These are phyloP conservation scores for Nycteola revayana DNA, from an alignment of 2,888 invertebrate genomes.

Conservation along the genomic window DNA sequence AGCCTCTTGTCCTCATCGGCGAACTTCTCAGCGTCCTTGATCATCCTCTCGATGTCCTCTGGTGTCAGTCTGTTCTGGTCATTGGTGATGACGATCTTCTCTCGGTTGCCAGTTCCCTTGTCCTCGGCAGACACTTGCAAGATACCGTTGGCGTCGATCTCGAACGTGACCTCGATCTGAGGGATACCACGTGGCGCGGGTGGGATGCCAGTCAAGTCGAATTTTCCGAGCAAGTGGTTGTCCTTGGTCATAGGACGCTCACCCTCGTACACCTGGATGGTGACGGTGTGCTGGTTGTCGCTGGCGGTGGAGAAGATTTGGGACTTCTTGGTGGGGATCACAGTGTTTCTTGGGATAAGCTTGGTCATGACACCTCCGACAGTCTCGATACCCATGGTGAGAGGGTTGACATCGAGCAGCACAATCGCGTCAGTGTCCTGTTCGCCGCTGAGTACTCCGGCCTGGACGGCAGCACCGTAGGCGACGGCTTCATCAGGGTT, in stretches of 20 bases:
- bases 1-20: slow-evolving; percentile 99
- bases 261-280: slow-evolving; percentile 99
- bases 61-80: slow-evolving; percentile 98
- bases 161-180: slow-evolving; percentile 97
- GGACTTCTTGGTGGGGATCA: slow-evolving; percentile 99
- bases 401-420: slow-evolving; percentile 97
- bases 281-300: slow-evolving; percentile 99
- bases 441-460: slow-evolving; percentile 98
- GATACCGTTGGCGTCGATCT: slow-evolving; percentile 97
- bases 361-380: slow-evolving; percentile 99
- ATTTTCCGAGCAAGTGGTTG: slow-evolving; percentile 98
- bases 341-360: slow-evolving; percentile 98
- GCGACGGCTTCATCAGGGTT: slow-evolving; percentile 99
- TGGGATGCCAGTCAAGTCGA: slow-evolving; percentile 98
- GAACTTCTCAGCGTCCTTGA: slow-evolving; percentile 99
- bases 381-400: slow-evolving; percentile 99
- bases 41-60: slow-evolving; percentile 99
- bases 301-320: slow-evolving; percentile 99
- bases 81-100: slow-evolving; percentile 99
- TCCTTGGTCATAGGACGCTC: slow-evolving; percentile 99
- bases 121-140: slow-evolving; percentile 98
- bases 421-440: slow-evolving; percentile 98
- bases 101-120: slow-evolving; percentile 99
- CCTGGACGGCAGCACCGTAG: slow-evolving; percentile 99
- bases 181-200: slow-evolving; percentile 96